Percentiles rank a stretch among this genome's conserved stretches.
phyloP scores from a whole-genome alignment of 1,140 invertebrate genomes.

The Spodoptera frugiperda region DNA sequence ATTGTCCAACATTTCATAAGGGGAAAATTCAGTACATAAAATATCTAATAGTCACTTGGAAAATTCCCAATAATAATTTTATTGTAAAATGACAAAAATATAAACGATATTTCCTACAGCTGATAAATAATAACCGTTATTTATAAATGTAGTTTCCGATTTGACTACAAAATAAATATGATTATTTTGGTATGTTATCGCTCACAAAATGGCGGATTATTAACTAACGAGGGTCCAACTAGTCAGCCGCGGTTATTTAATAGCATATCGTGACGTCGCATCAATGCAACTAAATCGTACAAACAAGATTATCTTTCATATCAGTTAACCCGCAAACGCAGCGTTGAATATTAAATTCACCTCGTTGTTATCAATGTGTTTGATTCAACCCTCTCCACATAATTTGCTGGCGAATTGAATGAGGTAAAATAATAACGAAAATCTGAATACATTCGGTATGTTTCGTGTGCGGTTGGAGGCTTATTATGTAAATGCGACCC shows the following conservation, averaged over 20 bases:
- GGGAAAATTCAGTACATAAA: too few relatives aligned
- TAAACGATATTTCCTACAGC: neutral
- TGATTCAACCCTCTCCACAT: constrained; percentile 62
- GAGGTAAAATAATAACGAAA: constrained; percentile 78
- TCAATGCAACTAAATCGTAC: constrained; percentile 51
- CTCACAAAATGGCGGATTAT: constrained; percentile 15
- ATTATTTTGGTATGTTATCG: constrained; percentile 26
- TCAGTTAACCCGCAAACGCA: constrained; percentile 52
- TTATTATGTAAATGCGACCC: constrained; percentile 80
- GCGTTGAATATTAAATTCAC: constrained; percentile 66
- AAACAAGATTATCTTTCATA: constrained; percentile 60
- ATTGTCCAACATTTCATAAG: too few relatives aligned
- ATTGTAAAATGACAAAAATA: too few relatives aligned
- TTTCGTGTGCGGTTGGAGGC: constrained; percentile 60
- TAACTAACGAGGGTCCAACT: constrained; percentile 24
- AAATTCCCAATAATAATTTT: neutral
- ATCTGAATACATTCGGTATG: constrained; percentile 69
- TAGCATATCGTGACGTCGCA: constrained; percentile 18
- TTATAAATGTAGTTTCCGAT: neutral
- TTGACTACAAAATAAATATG: neutral
- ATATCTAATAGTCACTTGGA: too few relatives aligned
- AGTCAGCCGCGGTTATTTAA: constrained; percentile 22
- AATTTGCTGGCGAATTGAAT: constrained; percentile 68
- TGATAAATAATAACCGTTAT: constrained; percentile 12
- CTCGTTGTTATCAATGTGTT: constrained; percentile 68